These are phyloP conservation scores for Petrosia ficiformis DNA, from an alignment of 37 sponge, comb jelly and placozoan species.

Conservation along the genomic window DNA sequence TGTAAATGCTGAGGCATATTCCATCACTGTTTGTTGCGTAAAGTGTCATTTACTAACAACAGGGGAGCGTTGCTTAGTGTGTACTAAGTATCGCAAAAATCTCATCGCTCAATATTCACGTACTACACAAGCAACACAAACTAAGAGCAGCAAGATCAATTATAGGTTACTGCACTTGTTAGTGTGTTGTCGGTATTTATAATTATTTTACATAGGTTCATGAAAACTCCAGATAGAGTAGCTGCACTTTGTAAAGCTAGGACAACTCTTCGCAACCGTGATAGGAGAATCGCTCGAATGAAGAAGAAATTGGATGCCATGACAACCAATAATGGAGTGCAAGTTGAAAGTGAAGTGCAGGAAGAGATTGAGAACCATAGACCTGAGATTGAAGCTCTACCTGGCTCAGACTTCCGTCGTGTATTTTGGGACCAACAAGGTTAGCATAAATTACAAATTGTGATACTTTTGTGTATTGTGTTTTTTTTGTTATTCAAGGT, in stretches of 20 bases:
- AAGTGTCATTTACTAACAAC: not conserved
- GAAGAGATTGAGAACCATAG: not conserved
- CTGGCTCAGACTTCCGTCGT: not conserved
- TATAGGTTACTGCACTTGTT: not conserved
- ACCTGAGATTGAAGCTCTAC: not conserved
- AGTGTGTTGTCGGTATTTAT: not conserved
- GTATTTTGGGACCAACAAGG: constrained; percentile 10
- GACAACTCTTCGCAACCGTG: not conserved
- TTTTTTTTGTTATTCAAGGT: not conserved
- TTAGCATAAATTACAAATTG: not conserved
- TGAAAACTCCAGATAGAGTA: not conserved
- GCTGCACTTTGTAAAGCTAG: not conserved
- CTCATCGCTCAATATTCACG: not conserved
- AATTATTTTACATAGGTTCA: not conserved
- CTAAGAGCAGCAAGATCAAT: not conserved
- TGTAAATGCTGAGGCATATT: not conserved
- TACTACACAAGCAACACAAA: not conserved
- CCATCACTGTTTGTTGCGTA: not conserved
- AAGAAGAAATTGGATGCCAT: not conserved
- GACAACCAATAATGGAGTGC: not conserved
- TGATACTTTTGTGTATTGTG: not conserved
- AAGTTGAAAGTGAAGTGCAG: not conserved
- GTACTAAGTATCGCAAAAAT: not conserved
- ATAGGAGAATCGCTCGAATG: not conserved
- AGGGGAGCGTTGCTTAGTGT: not conserved